A percentile compares a stretch with the other conserved stretches of the same genome.
phyloP scores from a whole-genome alignment of 2,113 vertebrate species.

The Rostratula benghalensis region DNA sequence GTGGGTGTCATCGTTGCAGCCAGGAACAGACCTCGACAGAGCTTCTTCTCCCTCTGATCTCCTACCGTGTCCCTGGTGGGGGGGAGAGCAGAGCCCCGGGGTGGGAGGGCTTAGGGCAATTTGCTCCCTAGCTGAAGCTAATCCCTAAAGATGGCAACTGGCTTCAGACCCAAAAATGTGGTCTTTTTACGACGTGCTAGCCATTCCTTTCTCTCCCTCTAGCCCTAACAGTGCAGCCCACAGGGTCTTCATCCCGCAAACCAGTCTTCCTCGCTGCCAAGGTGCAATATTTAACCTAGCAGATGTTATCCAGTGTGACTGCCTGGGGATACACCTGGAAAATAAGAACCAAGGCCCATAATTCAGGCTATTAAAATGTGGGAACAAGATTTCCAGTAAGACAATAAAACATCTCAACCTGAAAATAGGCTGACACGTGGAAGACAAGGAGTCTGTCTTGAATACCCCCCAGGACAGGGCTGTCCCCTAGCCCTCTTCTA shows the following conservation, averaged over 20 bases:
- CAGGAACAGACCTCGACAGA: not conserved
- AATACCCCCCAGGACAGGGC: not conserved
- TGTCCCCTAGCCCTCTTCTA: not conserved
- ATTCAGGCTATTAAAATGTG: not conserved
- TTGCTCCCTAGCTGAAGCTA: not conserved
- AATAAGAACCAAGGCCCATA: not conserved
- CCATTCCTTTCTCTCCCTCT: not conserved
- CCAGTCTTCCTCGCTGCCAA: not conserved
- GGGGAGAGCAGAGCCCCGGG: not conserved
- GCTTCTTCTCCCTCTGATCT: not conserved
- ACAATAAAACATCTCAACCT: not conserved
- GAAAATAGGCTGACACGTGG: not conserved
- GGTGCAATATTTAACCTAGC: not conserved
- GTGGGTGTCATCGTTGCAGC: not conserved
- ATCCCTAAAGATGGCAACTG: not conserved
- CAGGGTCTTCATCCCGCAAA: fast-evolving
- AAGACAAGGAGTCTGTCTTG: not conserved
- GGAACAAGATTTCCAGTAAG: not conserved
- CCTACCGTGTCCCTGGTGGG: fast-evolving
- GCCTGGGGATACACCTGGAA: not conserved
- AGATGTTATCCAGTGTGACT: not conserved
- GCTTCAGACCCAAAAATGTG: not conserved
- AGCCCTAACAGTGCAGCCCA: not conserved
- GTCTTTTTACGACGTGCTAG: not conserved
- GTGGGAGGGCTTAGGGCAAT: not conserved